Percentiles rank a stretch among this genome's conserved stretches.
Evolutionary conservation across 2,797 vertebrate genomes (phyloP).

Genomic region (Pseudopleuronectes americanus): DNA sequence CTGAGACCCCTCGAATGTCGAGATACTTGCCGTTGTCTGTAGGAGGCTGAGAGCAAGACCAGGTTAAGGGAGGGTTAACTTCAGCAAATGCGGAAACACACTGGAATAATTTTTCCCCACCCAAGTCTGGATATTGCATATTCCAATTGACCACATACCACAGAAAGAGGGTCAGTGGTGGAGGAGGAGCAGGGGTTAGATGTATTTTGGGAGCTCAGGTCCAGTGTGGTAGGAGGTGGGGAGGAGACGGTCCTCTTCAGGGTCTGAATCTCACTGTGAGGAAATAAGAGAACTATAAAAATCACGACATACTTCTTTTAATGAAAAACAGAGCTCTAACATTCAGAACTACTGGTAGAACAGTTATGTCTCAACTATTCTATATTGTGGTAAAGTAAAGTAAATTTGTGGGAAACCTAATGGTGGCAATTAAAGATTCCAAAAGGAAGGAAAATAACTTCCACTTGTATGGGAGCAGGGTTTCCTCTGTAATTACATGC

Average conservation of each 20-base stretch:
- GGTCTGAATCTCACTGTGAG: conserved; percentile 91
- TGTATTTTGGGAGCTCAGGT: conserved; percentile 76
- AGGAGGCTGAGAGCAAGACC: conserved; percentile 65
- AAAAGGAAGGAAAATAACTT: conserved; percentile 25
- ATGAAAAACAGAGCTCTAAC: neutral
- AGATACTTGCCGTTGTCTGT: conserved; percentile 89
- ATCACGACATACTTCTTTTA: neutral
- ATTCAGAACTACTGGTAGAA: neutral
- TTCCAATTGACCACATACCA: conserved; percentile 53
- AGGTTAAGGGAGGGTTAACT: conserved; percentile 1
- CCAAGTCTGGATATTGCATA: neutral
- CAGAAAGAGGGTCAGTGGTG: conserved; percentile 62
- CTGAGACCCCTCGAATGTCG: conserved; percentile 84
- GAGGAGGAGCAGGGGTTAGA: conserved; percentile 74
- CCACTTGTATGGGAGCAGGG: neutral
- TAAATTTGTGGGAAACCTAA: conserved; percentile 14
- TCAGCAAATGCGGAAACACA: neutral
- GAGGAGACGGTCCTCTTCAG: conserved; percentile 88
- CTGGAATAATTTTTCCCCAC: neutral
- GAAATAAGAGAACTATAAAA: conserved; percentile 21
- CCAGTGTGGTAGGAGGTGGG: conserved; percentile 71
- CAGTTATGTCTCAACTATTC: neutral
- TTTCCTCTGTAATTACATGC: conserved; percentile 24
- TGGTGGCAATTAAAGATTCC: conserved; percentile 11
- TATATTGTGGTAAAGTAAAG: neutral